phyloP scores from a whole-genome alignment of 2,113 vertebrate genomes.

The Channa maculata region DNA sequence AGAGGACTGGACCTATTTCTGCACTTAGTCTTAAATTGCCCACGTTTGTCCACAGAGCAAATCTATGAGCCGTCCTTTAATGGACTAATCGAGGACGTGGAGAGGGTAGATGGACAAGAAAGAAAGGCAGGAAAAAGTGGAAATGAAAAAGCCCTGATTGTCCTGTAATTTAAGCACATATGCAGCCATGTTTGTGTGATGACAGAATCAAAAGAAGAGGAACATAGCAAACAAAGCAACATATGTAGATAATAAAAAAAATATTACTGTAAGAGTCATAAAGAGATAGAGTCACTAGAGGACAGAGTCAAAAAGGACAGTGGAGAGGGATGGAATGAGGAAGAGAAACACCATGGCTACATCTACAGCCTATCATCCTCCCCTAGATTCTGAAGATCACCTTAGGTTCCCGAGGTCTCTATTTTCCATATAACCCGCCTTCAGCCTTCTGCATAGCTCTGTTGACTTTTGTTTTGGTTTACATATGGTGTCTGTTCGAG shows the following conservation, averaged over 20 bases:
- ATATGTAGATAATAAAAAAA: not conserved
- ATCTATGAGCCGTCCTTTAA: constrained; percentile 22
- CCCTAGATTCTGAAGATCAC: too few species aligned
- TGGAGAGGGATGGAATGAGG: not conserved
- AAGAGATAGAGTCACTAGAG: not conserved
- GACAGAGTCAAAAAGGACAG: not conserved
- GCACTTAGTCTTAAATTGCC: constrained; percentile 38
- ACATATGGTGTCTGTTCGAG: constrained; percentile 33
- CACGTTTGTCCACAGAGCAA: not conserved
- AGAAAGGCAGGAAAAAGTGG: not conserved
- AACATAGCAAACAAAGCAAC: constrained; percentile 11
- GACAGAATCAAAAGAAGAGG: not conserved
- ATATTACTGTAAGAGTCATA: too few species aligned
- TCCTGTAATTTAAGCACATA: too few species aligned
- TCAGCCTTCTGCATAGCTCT: too few species aligned
- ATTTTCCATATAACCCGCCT: too few species aligned
- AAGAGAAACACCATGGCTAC: not conserved
- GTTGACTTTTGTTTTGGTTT: too few species aligned
- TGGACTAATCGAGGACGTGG: constrained; percentile 7
- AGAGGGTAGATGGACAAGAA: not conserved
- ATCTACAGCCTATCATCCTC: not conserved
- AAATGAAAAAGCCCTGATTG: too few species aligned
- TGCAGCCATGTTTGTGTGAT: not conserved
- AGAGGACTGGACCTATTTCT: constrained; percentile 20
- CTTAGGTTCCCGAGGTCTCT: too few species aligned